These are phyloP conservation scores for Podarcis cretensis DNA, from an alignment of 2,113 vertebrate species.

Conservation along the genomic window DNA sequence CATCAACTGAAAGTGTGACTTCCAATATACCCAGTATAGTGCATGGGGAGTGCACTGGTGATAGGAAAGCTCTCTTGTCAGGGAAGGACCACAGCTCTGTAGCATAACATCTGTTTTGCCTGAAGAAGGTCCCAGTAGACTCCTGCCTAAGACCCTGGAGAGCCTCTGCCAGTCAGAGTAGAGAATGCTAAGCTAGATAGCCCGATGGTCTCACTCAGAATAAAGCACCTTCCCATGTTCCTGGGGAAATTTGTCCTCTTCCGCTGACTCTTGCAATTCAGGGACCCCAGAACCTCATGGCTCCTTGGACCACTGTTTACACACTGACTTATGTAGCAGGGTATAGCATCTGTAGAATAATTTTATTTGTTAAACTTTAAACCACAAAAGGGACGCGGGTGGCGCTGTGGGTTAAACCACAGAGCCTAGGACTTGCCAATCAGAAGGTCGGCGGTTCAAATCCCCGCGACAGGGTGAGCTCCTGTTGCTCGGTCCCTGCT, in stretches of 20 bases:
- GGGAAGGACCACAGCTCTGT: neutral
- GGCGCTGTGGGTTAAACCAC: no score
- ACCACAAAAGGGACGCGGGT: neutral
- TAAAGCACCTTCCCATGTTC: no score
- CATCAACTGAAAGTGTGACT: neutral
- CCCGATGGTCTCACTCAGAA: no score
- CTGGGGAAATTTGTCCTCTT: neutral
- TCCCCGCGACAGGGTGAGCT: no score
- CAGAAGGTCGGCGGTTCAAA: no score
- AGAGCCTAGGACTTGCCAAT: no score
- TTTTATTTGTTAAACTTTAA: neutral
- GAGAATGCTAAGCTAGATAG: no score
- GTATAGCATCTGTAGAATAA: neutral
- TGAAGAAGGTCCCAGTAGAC: no score
- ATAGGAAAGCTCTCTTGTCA: neutral
- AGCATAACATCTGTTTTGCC: no score
- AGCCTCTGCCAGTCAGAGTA: no score
- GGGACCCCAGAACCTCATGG: neutral
- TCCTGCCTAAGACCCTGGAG: no score
- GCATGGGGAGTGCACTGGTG: neutral
- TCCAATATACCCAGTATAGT: neutral
- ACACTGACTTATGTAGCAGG: neutral
- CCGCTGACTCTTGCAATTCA: neutral
- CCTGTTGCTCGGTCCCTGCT: no score
- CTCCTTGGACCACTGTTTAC: neutral